Conservation (phyloP, 92 coral and sea anemone species). For the Bergia puertoricense region DNA sequence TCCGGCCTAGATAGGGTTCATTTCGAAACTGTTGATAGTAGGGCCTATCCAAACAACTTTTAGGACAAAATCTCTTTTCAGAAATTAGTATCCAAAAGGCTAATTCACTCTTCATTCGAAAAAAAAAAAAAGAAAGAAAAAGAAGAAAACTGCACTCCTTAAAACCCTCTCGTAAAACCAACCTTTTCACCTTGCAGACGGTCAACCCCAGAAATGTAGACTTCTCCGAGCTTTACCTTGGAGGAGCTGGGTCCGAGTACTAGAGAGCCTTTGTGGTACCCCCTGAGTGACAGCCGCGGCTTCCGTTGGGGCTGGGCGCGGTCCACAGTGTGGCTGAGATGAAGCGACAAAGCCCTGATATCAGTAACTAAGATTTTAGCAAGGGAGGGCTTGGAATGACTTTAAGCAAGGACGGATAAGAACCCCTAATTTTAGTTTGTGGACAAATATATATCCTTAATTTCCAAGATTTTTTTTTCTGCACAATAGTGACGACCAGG, state of each 20-base stretch:
- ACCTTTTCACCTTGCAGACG: conserved; percentile 77
- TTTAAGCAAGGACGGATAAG: too few relatives aligned
- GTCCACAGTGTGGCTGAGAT: conserved; percentile 1
- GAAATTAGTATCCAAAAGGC: background rate
- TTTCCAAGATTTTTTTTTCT: too few relatives aligned
- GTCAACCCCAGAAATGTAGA: conserved; percentile 66
- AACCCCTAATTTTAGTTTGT: too few relatives aligned
- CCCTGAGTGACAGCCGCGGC: conserved; percentile 58
- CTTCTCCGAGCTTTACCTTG: conserved; percentile 72
- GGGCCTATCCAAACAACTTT: too few relatives aligned
- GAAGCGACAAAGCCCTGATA: background rate
- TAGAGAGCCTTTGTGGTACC: conserved; percentile 60
- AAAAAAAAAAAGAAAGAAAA: background rate
- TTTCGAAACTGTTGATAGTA: too few relatives aligned
- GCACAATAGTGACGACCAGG: too few relatives aligned
- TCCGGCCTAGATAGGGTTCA: too few relatives aligned
- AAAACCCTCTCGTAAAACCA: conserved; percentile 16
- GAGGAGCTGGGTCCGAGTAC: conserved; percentile 43
- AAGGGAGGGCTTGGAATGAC: too few relatives aligned
- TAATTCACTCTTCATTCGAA: background rate
- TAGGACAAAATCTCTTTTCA: too few relatives aligned
- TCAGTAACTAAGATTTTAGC: background rate
- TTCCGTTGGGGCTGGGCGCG: background rate
- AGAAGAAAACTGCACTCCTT: background rate
- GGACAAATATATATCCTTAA: too few relatives aligned